Conservation (phyloP, 53 echinoderm and acorn worm genomes). For the Apostichopus leukothele region DNA sequence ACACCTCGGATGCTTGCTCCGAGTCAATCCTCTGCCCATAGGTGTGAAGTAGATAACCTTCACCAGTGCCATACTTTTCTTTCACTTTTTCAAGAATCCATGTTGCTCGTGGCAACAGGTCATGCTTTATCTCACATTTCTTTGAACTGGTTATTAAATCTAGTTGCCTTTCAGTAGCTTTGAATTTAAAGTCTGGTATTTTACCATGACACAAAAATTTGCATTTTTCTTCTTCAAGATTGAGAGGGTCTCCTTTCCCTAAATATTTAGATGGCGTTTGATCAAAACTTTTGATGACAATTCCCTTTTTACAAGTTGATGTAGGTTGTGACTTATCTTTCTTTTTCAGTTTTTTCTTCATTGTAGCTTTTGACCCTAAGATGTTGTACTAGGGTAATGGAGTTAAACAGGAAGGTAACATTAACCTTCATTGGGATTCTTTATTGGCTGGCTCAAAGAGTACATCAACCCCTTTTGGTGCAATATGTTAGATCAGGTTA, state of each 20-base stretch:
- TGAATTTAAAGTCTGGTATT: constrained; percentile 74
- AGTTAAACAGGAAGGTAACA: too few relatives aligned
- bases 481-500: too few relatives aligned
- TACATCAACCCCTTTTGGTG: too few relatives aligned
- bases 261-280: constrained; percentile 71
- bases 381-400: too few relatives aligned
- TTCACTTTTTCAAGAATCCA: constrained; percentile 74
- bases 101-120: constrained; percentile 66
- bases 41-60: constrained; percentile 59
- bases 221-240: constrained; percentile 77
- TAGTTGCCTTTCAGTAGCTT: constrained; percentile 51
- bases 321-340: not conserved
- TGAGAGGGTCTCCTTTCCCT: constrained; percentile 82
- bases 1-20: constrained; percentile 60
- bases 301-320: not conserved
- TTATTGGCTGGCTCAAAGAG: too few relatives aligned
- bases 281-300: constrained; percentile 72
- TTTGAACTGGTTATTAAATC: constrained; percentile 55
- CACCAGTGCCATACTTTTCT: constrained; percentile 70
- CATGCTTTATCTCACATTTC: constrained; percentile 72
- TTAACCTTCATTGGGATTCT: too few relatives aligned
- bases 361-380: not conserved
- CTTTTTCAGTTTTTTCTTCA: not conserved
- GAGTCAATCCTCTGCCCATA: constrained; percentile 67
- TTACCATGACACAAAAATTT: constrained; percentile 72